A percentile compares a stretch with the other conserved stretches of the same genome.
phyloP scores from a whole-genome alignment of 2,888 invertebrate species.

The Thera obeliscata region DNA sequence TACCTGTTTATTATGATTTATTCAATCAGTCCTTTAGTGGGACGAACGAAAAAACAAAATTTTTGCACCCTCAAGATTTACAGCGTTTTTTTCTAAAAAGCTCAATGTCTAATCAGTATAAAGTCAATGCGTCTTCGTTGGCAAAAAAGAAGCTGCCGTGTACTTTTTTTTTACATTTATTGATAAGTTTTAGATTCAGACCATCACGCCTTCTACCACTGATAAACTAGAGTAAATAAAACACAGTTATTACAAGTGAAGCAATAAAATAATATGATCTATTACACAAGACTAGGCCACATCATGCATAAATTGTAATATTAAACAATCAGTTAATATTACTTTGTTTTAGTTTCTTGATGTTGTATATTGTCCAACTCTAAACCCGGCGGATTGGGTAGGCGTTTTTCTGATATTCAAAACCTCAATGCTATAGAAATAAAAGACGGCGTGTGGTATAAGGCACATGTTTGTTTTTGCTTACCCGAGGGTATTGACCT shows the following conservation, averaged over 20 bases:
- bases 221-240: constrained; percentile 7
- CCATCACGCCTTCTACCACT: constrained; percentile 9
- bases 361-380: constrained; percentile 12
- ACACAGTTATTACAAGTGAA: constrained; percentile 8
- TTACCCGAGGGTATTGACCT: constrained; percentile 15
- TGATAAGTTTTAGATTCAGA: constrained; percentile 9
- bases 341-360: constrained; percentile 5
- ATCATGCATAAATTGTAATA: not conserved
- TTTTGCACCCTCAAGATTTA: too few relatives aligned
- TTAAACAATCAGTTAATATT: not conserved
- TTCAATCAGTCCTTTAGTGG: too few relatives aligned
- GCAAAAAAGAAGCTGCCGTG: too few relatives aligned
- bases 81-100: too few relatives aligned
- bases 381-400: constrained; percentile 7
- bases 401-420: constrained; percentile 15
- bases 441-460: constrained; percentile 14
- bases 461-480: constrained; percentile 1
- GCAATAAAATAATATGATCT: not conserved
- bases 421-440: constrained; percentile 12
- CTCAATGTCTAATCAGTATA: too few relatives aligned
- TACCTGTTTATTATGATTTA: too few relatives aligned
- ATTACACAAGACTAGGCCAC: not conserved
- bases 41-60: too few relatives aligned
- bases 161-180: not conserved
- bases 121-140: too few relatives aligned